phyloP scores from a whole-genome alignment of 2,888 invertebrate genomes.

The Automeris io region DNA sequence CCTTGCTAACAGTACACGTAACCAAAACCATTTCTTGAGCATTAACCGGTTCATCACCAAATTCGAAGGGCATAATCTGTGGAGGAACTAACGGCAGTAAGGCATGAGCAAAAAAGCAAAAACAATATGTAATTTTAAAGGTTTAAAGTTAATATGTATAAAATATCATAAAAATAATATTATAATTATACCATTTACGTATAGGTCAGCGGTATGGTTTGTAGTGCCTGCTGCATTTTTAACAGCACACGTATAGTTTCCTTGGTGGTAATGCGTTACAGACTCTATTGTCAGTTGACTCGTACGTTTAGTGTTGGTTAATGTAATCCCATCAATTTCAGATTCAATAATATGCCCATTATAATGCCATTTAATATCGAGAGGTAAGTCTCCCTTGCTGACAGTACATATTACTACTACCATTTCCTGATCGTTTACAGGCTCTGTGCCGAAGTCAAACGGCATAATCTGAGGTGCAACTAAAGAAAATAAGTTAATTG shows the following conservation, averaged over 20 bases:
- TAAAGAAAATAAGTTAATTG: conserved; percentile 34
- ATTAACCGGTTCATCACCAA: conserved; percentile 82
- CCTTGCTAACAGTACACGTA: conserved; percentile 84
- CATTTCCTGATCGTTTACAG: conserved; percentile 82
- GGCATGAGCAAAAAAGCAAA: conserved; percentile 18
- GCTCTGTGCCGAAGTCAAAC: conserved; percentile 83
- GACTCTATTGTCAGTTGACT: conserved; percentile 80
- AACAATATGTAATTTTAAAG: neutral
- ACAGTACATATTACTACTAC: conserved; percentile 83
- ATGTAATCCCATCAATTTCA: conserved; percentile 71
- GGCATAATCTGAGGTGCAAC: conserved; percentile 84
- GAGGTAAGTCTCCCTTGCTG: conserved; percentile 86
- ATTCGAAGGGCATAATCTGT: conserved; percentile 86
- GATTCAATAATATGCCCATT: conserved; percentile 57
- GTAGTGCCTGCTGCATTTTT: conserved; percentile 76
- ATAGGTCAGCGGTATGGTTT: conserved; percentile 73
- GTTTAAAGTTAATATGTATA: conserved; percentile 3
- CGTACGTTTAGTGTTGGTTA: conserved; percentile 74
- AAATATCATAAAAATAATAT: conserved; percentile 6
- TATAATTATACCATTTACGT: conserved; percentile 56
- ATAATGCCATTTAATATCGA: conserved; percentile 84
- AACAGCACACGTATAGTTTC: conserved; percentile 80
- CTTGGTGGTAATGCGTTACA: conserved; percentile 77
- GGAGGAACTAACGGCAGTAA: conserved; percentile 80
- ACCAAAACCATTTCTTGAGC: conserved; percentile 82